Evolutionary conservation across 2,888 invertebrate genomes (phyloP).

Genomic region (Spisula solida): DNA sequence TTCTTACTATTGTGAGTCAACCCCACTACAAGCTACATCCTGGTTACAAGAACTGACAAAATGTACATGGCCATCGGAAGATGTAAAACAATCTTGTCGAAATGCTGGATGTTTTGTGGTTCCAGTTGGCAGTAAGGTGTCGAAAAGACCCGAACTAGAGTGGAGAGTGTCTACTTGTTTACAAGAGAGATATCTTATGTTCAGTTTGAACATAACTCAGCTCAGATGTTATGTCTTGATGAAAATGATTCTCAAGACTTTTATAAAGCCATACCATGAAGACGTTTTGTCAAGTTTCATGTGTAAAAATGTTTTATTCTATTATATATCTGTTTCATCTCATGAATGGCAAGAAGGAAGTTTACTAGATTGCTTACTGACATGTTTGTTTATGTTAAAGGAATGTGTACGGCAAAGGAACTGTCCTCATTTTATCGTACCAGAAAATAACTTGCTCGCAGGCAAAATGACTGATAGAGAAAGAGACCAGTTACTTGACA

Average conservation of each 20-base stretch:
- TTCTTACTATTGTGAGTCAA: neutral
- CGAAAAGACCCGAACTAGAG: neutral
- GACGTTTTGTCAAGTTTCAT: slow-evolving; percentile 14
- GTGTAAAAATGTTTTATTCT: slow-evolving; percentile 19
- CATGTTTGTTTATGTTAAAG: neutral
- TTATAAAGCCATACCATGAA: neutral
- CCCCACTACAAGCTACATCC: neutral
- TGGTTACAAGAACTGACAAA: neutral
- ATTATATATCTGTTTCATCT: neutral
- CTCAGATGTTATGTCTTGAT: neutral
- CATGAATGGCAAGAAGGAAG: neutral
- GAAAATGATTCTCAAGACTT: slow-evolving; percentile 17
- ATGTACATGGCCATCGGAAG: neutral
- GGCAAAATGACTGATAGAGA: no score
- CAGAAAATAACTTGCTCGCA: no score
- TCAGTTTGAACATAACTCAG: neutral
- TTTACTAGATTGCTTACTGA: neutral
- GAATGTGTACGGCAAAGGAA: no score
- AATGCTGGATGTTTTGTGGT: neutral
- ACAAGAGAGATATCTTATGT: neutral
- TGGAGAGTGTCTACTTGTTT: neutral
- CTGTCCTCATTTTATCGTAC: no score
- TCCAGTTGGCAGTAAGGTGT: neutral
- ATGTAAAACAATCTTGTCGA: neutral
- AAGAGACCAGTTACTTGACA: no score